These are phyloP conservation scores for Drosophila niveifrons DNA, from an alignment of 2,888 invertebrate genomes.

Conservation along the genomic window DNA sequence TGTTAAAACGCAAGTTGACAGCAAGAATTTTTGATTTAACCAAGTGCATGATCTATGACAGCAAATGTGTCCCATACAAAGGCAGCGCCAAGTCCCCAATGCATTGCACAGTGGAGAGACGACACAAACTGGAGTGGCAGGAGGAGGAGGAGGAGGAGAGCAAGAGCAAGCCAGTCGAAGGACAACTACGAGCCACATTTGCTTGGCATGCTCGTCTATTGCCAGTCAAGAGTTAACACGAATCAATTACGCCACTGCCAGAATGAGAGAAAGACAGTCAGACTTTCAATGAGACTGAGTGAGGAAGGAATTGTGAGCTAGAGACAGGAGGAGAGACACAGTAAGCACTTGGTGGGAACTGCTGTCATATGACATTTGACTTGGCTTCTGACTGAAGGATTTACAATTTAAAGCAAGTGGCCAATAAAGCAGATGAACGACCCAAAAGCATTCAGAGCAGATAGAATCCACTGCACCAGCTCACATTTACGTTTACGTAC, in stretches of 20 bases:
- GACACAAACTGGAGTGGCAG: conserved; percentile 4
- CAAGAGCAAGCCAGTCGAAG: conserved; percentile 34
- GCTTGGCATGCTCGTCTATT: conserved; percentile 77
- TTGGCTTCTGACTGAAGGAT: conserved; percentile 74
- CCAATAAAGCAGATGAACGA: conserved; percentile 78
- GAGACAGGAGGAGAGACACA: conserved; percentile 5
- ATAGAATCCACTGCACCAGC: conserved; percentile 24
- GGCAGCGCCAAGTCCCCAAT: conserved; percentile 38
- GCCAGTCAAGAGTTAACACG: conserved; percentile 79
- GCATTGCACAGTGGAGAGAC: conserved; percentile 26
- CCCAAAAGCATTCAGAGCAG: conserved; percentile 49
- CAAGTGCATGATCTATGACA: conserved; percentile 79
- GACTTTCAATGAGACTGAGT: conserved; percentile 17
- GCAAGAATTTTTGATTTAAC: conserved; percentile 77
- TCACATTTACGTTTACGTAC: conserved; percentile 6
- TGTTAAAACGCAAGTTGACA: conserved; percentile 72
- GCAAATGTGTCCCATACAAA: conserved; percentile 75
- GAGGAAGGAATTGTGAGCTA: conserved; percentile 15
- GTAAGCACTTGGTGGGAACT: conserved; percentile 43
- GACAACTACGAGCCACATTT: conserved; percentile 70
- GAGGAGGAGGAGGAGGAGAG: too few species aligned
- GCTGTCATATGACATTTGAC: conserved; percentile 77
- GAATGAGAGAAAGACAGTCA: conserved; percentile 26
- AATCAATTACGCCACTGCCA: conserved; percentile 73
- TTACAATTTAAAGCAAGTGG: conserved; percentile 79